phyloP scores from a whole-genome alignment of 2,113 vertebrate species.

The Hippotragus niger region DNA sequence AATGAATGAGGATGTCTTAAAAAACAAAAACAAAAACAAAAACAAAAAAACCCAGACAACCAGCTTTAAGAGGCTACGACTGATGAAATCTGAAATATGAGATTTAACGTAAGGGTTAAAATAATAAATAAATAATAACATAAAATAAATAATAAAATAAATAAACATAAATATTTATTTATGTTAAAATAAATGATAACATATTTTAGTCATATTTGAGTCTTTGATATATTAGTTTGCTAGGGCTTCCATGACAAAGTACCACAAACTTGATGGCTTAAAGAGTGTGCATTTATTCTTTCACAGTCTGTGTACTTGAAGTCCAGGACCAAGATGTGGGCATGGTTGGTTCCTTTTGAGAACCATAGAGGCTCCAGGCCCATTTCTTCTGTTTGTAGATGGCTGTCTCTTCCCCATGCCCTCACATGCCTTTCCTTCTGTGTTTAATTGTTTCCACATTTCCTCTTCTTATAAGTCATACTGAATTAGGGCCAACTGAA shows the following conservation, averaged over 20 bases:
- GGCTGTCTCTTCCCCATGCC: neutral
- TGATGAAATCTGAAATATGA: neutral
- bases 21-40: neutral
- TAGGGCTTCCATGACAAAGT: neutral
- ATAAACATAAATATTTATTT: neutral
- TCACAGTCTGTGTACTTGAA: neutral
- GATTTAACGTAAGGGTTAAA: neutral
- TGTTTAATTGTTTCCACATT: neutral
- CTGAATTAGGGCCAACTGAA: neutral
- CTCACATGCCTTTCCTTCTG: neutral
- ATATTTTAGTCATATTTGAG: neutral
- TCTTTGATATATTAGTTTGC: neutral
- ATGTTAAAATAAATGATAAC: neutral
- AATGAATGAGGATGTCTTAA: neutral
- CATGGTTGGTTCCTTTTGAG: neutral
- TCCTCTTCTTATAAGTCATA: neutral
- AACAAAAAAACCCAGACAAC: neutral
- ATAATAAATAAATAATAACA: neutral
- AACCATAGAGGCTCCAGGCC: neutral
- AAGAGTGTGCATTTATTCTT: neutral
- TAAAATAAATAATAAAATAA: neutral
- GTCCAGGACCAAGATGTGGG: neutral
- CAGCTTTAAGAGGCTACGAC: neutral
- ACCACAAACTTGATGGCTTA: neutral
- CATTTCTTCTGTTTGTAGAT: neutral